These are phyloP conservation scores for Macaria notata DNA, from an alignment of 2,888 invertebrate species.

Conservation along the genomic window DNA sequence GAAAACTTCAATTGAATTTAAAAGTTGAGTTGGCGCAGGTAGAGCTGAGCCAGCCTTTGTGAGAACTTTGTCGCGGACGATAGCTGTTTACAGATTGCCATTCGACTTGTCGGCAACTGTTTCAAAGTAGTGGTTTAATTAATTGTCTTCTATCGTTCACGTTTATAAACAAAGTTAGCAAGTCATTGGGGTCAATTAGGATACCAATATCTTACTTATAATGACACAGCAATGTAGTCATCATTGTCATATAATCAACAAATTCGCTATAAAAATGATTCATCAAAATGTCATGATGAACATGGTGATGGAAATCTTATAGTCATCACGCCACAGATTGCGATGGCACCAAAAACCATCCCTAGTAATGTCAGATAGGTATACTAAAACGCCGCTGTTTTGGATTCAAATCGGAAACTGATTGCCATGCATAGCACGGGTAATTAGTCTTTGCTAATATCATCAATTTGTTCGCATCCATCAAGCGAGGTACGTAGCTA, in stretches of 20 bases:
- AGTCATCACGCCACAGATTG: too few relatives aligned
- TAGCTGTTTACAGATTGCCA: conserved; percentile 7
- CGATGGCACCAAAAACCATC: too few relatives aligned
- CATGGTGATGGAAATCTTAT: too few relatives aligned
- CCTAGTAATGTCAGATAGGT: too few relatives aligned
- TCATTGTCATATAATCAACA: too few relatives aligned
- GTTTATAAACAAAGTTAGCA: too few relatives aligned
- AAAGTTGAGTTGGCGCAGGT: conserved; percentile 29
- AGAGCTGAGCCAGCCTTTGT: conserved; percentile 27
- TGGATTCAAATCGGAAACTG: conserved; percentile 3
- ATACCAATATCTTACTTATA: too few relatives aligned
- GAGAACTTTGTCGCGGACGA: conserved; percentile 22
- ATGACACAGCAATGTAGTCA: too few relatives aligned
- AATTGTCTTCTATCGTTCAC: too few relatives aligned
- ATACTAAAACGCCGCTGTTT: neutral
- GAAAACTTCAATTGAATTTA: conserved; percentile 35
- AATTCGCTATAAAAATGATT: too few relatives aligned
- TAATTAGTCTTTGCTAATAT: conserved; percentile 17
- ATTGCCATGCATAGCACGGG: conserved; percentile 1
- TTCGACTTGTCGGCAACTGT: neutral
- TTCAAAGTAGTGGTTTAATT: conserved; percentile 7
- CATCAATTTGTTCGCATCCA: conserved; percentile 12
- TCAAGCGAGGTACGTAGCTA: conserved; percentile 4
- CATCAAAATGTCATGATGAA: too few relatives aligned
- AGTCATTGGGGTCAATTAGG: too few relatives aligned